Base-by-base conservation (phyloP, 2,888 invertebrate species). In the Oligia latruncula region DNA sequence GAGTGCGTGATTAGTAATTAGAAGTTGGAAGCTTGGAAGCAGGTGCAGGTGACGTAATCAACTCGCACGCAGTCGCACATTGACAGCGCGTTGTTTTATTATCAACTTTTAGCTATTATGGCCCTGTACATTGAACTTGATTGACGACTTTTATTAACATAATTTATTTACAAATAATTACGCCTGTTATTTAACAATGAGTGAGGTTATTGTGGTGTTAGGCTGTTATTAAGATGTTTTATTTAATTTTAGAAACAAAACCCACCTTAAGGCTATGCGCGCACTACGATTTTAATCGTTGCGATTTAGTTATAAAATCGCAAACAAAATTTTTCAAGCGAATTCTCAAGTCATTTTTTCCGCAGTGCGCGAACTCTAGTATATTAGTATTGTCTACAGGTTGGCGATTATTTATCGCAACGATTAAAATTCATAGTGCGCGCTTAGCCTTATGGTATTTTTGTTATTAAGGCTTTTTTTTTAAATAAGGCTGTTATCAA, bases 1-100 rank as follows among this genome's bases (percentile, higher is more conserved):
- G 23, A 60, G 40, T 72, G 52, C 60, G 68, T 40, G 70, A 64
- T 23, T 66, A 62, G 46, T 68, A 71, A 52, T 58, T 49, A 1
- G 9, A 43, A 43, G 40, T 64, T 49, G 11, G 46, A 46, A 49
- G 49, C 11, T 49, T 29, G 58, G n/a, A 58, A 80, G 84, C 87
- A 84, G 87, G 85, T 85, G 85, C 72, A 65, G 35, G 62, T 85
- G 87, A 87, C 87, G 87, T 76, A n/a, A 84, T 75, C 66, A 11
- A n/a, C 46, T 29, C 62, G 52, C 60, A 71, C 71, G 40, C 13
- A 77, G 52, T 58, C 60, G 71, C 43, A 46, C 74, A 65, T 81
- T 55, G 66, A 46, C 55, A 66, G 43, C 62, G 43, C 23, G 71
- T 58, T 67, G 66, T 83, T 79, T 71, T 73, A 78, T 35, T 64